Evolutionary conservation across 2,113 vertebrate genomes (phyloP), one percentile per base, ranked within the genome.

Genomic region (Anoura caudifer): DNA sequence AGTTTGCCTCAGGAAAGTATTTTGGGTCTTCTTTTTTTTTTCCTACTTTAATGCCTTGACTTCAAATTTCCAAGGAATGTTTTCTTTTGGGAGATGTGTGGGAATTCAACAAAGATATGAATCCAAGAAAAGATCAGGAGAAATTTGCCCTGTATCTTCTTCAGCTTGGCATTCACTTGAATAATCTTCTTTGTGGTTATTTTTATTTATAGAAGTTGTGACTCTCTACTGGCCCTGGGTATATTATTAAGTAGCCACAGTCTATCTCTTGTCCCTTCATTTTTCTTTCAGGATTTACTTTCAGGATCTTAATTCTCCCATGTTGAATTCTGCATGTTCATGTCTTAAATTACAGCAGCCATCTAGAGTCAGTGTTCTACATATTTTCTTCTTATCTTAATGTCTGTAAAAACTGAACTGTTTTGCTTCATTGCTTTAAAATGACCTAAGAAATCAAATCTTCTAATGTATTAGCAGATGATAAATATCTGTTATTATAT

Each of bases 41-140:
- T 65, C 14, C 56, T 70, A 88, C 14, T 87, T 87, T 61, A 76
- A 76, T 82, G 28, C 14, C 26, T 87, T 90, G 75, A 73, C 90
- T 95, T 61, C 90, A 86, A 95, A 54, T 93, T 89, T 93, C 50
- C n/a, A 43, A 90, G 80, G 13, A 92, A 75, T 69, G 26, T 81
- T 90, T 95, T 67, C 73, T 67, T 92, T 73, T 28, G 65, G 28
- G 54, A 85, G n/a, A 26, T 73, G 28, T 81, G 33, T 24, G 38
- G 52, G 45, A 95, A 90, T 16, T 70, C 43, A 87, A 90, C 14
- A 82, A 43, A 76, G 11, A 7, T 24, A 75, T n/a, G 31, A 88
- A 88, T 87, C 33, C 22, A 85, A 86, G 76, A 81, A 81, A 45
- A 69, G 14, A 22, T 22, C 15, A 63, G 8, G 52, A 28, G 31